Evolutionary conservation across 1,140 invertebrate genomes (phyloP), one percentile per base, ranked within the genome.

Genomic region (Drosophila grimshawi): DNA sequence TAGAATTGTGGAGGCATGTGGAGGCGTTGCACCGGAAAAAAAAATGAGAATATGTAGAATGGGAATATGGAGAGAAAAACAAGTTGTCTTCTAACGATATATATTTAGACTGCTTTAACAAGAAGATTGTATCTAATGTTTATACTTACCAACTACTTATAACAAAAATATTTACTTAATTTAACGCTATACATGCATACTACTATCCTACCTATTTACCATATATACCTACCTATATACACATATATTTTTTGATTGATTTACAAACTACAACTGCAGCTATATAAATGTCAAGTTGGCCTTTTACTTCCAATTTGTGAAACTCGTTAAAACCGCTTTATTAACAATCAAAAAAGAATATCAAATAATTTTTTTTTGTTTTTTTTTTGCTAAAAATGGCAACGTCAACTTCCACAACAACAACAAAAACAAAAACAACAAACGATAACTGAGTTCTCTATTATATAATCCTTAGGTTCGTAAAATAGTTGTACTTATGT

Each of bases 171-270:
- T 56, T 71, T 69, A 82, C 73, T 80, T 73, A 80, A 88, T 88
- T 80, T 80, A 85, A 85, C 72, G 67, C 71, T 56, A 75, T 66
- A 75, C 73, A 71, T 56, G 52, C 63, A 62, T 62, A 51, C 49
- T 56, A 70, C 66, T 64, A 63, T 43, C 49, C 46, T 51, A 75
- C 35, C 51, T 62, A 59, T 19, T 60, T 48, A 67, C 8, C 41
- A 53, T 60, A 43, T 67, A 49, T 45, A 27, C 37, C 1, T 43
- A 43, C 39, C 39, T 48, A 77, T 8, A 53, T 52, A 62, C 4
- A 55, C 49, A 66, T 59, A 69, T 66, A 71, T 82, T 79, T 81
- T 86, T 88, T 73, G 64, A 82, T 78, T 69, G 69, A 82, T 86
- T 82, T 88, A 86, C 81, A 80, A 79, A 35, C 46, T 32, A 63